Base-by-base conservation (phyloP, 2,888 invertebrate genomes). In the Oxyteleia sp. region DNA sequence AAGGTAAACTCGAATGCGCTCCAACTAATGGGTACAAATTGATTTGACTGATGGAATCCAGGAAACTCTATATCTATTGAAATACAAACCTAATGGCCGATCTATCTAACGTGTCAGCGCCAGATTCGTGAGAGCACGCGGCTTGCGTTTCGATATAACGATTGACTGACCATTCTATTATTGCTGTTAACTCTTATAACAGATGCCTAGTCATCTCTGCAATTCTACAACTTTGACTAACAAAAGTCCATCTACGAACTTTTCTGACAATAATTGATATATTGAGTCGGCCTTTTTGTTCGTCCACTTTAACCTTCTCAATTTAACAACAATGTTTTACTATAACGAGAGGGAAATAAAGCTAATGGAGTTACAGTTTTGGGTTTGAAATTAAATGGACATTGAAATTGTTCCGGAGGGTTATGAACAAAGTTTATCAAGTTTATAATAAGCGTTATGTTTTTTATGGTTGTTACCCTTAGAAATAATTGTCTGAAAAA, bases 1-100 rank as follows among this genome's bases (percentile, higher is more conserved):
- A 82, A 86, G 85, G 75, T 64, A 84, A 84, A 87, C 86, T 79
- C 80, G 63, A 57, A 63, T 71, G 76, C 84, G 80, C 75, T 76
- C 63, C 71, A 47, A 87, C 90, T 93, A 93, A 93, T 93, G 92
- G 93, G 87, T 90, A 92, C 92, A 93, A 93, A 93, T 93, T 93
- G 93, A 93, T 92, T 91, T 90, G 89, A 91, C 89, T 89, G 89
- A 90, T 90, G 90, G 90, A 91, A 92, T 91, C 84, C 86, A 51
- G 85, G 93, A 91, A 93, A 93, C 87, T 90, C 90, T 89, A 93
- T 92, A 92, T 89, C 89, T 81, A 84, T 79, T 88, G 90, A 91
- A 91, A 91, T 87, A 88, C 88, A 89, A 90, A 89, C 89, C 89
- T 93, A 92, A 92, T 92, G 93, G 93, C 81, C 92, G 92, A 93